Evolutionary conservation across 35 echinoderm and acorn worm genomes (phyloP), one percentile per base, ranked within the genome.

Genomic region (Heliocidaris tuberculata): DNA sequence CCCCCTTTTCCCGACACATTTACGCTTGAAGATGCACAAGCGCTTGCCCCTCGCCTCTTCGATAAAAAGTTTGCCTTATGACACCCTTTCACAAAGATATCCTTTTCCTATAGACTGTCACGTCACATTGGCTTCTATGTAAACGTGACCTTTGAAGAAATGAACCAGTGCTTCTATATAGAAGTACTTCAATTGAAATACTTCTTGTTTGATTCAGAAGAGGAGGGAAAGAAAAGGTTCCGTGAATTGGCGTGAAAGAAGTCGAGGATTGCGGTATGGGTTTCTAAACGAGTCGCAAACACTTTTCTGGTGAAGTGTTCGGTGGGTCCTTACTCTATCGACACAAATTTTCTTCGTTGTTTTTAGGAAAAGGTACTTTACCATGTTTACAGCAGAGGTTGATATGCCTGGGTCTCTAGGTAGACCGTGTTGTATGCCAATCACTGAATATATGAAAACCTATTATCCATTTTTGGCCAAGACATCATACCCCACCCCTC

Each of bases 121-220:
- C 65, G 65, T 78, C 65, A 78, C 65, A 78, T 78, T 78, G 65
- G 17, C 65, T 78, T 78, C 65, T 27, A 78, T 78, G 65, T 78
- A n/a, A 78, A n/a, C 65, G 65, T 78, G 65, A 78, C 65, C 65
- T 78, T 78, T 78, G 7, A 4, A 78, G 65, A 78, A 78, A 78
- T 78, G 65, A 78, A 78, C 65, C 65, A 78, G 27, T 5, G 65
- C 65, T 78, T 78, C 65, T n/a, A 24, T 78, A 24, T 78, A 78
- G 21, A 78, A 78, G 65, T n/a, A 9, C 65, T 42, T 42, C 35
- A 42, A 42, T 42, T 42, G 35, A 42, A 42, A 42, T 42, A 42
- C 35, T 78, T n/a, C 65, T n/a, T 78, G 65, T 78, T 78, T n/a
- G 65, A 78, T 78, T n/a, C 65, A 78, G 65, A 24, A 24, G 35